Evolutionary conservation across 2,888 invertebrate genomes (phyloP), one percentile per base, ranked within the genome.

Genomic region (Campoletis raptor): DNA sequence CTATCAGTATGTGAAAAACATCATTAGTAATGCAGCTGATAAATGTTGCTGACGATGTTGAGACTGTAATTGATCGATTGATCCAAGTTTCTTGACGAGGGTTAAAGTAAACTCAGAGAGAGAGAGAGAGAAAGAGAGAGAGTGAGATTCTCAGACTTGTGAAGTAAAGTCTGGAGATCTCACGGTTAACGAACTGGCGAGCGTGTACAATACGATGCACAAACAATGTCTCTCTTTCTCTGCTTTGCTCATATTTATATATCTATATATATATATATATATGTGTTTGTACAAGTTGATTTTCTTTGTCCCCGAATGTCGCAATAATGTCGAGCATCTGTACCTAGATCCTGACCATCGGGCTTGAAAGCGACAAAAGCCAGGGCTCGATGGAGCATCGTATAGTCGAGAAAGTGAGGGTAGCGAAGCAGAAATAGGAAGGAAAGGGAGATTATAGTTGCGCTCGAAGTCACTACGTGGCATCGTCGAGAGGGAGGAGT

Each of bases 301-400:
- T 78, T 84, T 82, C 78, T 78, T 82, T 78, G 81, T 67, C 21
- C 48, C 61, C 83, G 76, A 85, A 84, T 86, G 81, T 78, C 42
- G 76, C 79, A 73, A 73, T 45, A 76, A 81, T 52, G 61, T 45
- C n/a, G 78, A 64, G 69, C 36, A 79, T 73, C 40, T 36, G 72
- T 30, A 72, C 10, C 72, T 36, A 21, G 77, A 82, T 77, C 45
- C 72, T 73, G 72, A 72, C 48, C 76, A 61, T 48, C 21, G 85
- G n/a, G 40, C 52, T 48, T 36, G 57, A 69, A 48, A 45, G 82
- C 52, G 57, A 82, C 45, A 69, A 69, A 79, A 78, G 76, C 30
- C 24, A 64, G 54, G 57, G 73, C 30, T 52, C 67, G 81, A 81
- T 76, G 42, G 74, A 40, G 45, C 66, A 77, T 40, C 21, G 67